These are phyloP conservation scores for Apamea sordens DNA, from an alignment of 2,888 invertebrate genomes.

Conservation along the genomic window DNA sequence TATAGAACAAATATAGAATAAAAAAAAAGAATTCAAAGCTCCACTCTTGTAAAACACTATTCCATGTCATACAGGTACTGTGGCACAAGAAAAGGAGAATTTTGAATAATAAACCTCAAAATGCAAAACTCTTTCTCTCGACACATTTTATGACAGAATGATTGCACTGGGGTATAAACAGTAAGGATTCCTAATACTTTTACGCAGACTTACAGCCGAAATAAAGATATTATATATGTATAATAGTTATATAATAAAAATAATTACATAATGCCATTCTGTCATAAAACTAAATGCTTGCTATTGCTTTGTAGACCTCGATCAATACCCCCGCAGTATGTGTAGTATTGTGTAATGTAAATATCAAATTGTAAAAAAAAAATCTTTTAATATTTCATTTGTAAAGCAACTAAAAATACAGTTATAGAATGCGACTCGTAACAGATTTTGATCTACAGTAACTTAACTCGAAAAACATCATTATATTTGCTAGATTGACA, in stretches of 20 bases:
- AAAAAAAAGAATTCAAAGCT: slow-evolving; percentile 78
- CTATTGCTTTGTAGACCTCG: slow-evolving; percentile 70
- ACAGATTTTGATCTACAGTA: slow-evolving; percentile 78
- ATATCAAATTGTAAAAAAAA: slow-evolving; percentile 73
- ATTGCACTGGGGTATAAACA: slow-evolving; percentile 73
- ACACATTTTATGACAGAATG: slow-evolving; percentile 79
- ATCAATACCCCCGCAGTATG: slow-evolving; percentile 54
- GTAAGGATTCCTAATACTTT: slow-evolving; percentile 72
- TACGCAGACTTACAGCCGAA: slow-evolving; percentile 70
- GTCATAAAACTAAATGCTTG: slow-evolving; percentile 85
- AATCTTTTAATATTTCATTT: slow-evolving; percentile 67
- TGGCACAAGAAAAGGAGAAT: slow-evolving; percentile 81
- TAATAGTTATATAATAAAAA: slow-evolving; percentile 65
- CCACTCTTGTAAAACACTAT: slow-evolving; percentile 82
- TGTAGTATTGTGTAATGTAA: slow-evolving; percentile 63
- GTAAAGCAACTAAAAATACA: slow-evolving; percentile 73
- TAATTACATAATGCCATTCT: slow-evolving; percentile 76
- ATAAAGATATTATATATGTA: slow-evolving; percentile 62
- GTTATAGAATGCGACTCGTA: slow-evolving; percentile 72
- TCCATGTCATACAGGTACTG: slow-evolving; percentile 78
- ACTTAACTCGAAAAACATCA: slow-evolving; percentile 68
- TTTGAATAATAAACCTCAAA: slow-evolving; percentile 76
- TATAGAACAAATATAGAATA: slow-evolving; percentile 57
- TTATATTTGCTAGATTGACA: slow-evolving; percentile 61
- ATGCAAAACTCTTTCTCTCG: slow-evolving; percentile 69